phyloP scores from a whole-genome alignment of 2,113 vertebrate genomes.

The Thomomys bottae region DNA sequence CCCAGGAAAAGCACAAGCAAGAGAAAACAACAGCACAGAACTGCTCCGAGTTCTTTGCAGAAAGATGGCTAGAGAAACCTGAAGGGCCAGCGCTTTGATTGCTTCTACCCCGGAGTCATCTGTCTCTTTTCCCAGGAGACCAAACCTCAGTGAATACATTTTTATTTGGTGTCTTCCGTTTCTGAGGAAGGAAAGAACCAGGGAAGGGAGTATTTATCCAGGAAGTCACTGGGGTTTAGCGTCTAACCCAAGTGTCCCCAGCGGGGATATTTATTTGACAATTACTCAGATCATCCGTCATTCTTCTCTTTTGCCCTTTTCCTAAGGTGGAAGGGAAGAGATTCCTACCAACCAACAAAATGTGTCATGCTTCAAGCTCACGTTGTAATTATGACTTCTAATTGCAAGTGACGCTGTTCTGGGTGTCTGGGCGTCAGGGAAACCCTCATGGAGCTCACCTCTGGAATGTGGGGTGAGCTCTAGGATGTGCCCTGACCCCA shows the following conservation, averaged over 20 bases:
- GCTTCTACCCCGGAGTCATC: slow-evolving; percentile 26
- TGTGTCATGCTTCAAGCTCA: neutral
- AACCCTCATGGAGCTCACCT: neutral
- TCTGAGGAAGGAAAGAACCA: neutral
- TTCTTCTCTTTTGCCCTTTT: neutral
- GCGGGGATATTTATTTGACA: neutral
- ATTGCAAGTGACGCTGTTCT: neutral
- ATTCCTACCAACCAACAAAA: slow-evolving; percentile 18
- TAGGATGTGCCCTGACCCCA: neutral
- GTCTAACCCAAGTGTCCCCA: neutral
- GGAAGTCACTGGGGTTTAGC: neutral
- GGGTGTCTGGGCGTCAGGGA: neutral
- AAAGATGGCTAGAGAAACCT: neutral
- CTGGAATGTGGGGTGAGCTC: neutral
- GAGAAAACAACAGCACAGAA: slow-evolving; percentile 22
- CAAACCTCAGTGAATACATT: neutral
- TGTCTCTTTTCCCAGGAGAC: slow-evolving; percentile 32
- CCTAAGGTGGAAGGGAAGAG: slow-evolving; percentile 3
- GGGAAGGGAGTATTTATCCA: slow-evolving; percentile 19
- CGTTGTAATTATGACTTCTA: neutral
- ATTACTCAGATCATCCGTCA: slow-evolving; percentile 9
- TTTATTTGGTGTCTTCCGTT: neutral
- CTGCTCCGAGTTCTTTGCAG: slow-evolving; percentile 16
- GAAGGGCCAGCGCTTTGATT: slow-evolving; percentile 7
- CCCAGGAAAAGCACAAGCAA: neutral